Evolutionary conservation across 2,113 vertebrate species (phyloP).

Genomic region (Mus pahari): DNA sequence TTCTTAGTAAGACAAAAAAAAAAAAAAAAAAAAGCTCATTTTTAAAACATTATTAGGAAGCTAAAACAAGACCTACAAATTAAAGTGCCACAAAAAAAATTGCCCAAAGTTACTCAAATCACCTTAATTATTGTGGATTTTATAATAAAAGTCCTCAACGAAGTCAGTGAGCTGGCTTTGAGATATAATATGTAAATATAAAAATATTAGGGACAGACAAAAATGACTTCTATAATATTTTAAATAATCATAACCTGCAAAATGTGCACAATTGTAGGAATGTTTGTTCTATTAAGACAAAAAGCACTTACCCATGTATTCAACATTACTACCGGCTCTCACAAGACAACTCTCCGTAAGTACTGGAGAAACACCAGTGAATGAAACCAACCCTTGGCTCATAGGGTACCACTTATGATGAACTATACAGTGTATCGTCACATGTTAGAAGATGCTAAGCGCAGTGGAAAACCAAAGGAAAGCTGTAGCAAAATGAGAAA

Average conservation of each 20-base stretch:
- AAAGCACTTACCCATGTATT: not conserved
- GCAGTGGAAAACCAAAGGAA: not conserved
- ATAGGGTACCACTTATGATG: not conserved
- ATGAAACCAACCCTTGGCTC: not conserved
- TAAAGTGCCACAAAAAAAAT: not conserved
- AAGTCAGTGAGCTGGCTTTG: not conserved
- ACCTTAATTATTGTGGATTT: not conserved
- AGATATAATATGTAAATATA: slow-evolving; percentile 38
- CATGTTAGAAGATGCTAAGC: not conserved
- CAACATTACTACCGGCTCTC: not conserved
- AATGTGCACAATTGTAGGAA: not conserved
- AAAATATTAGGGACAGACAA: not conserved
- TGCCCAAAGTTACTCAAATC: not conserved
- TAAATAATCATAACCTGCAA: slow-evolving; percentile 53
- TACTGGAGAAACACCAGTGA: not conserved
- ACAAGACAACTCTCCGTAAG: not conserved
- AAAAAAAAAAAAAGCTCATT: not conserved
- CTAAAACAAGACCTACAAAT: not conserved
- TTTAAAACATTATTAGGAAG: not conserved
- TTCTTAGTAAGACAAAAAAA: not conserved
- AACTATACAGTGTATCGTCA: not conserved
- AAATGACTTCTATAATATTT: not conserved
- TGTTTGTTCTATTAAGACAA: slow-evolving; percentile 16
- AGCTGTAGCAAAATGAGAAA: not conserved
- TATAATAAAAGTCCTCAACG: not conserved